phyloP scores from a whole-genome alignment of 23 tunicate genomes.

The Ciona savignyi region DNA sequence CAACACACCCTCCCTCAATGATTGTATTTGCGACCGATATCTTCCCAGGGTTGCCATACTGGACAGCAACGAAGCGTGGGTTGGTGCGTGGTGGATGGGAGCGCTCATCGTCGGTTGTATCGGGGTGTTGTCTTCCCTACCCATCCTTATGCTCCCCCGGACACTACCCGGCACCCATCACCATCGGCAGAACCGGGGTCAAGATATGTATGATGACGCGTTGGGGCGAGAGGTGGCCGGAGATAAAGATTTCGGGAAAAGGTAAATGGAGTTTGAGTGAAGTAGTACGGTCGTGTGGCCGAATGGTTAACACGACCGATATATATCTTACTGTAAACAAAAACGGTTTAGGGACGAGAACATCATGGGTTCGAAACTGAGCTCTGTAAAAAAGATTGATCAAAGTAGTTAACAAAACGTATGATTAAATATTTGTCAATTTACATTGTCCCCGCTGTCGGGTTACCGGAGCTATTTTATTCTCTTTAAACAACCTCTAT shows the following conservation, averaged over 20 bases:
- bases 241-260: constrained; percentile 38
- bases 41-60: constrained; percentile 24
- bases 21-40: background rate
- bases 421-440: too few relatives aligned
- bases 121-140: constrained; percentile 21
- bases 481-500: too few relatives aligned
- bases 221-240: constrained; percentile 4
- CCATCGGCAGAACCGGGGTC: constrained; percentile 13
- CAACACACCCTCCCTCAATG: background rate
- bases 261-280: too few relatives aligned
- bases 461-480: too few relatives aligned
- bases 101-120: constrained; percentile 26
- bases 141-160: constrained; percentile 58
- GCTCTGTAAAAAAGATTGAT: too few relatives aligned
- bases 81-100: constrained; percentile 92
- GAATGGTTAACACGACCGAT: too few relatives aligned
- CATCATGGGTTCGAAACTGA: too few relatives aligned
- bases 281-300: too few relatives aligned
- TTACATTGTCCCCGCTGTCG: too few relatives aligned
- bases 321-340: too few relatives aligned
- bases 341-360: too few relatives aligned
- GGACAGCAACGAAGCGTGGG: constrained; percentile 48
- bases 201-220: constrained; percentile 16
- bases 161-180: background rate
- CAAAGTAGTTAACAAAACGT: too few relatives aligned